Evolutionary conservation across 2,888 invertebrate species (phyloP).

Genomic region (Acleris cristana): DNA sequence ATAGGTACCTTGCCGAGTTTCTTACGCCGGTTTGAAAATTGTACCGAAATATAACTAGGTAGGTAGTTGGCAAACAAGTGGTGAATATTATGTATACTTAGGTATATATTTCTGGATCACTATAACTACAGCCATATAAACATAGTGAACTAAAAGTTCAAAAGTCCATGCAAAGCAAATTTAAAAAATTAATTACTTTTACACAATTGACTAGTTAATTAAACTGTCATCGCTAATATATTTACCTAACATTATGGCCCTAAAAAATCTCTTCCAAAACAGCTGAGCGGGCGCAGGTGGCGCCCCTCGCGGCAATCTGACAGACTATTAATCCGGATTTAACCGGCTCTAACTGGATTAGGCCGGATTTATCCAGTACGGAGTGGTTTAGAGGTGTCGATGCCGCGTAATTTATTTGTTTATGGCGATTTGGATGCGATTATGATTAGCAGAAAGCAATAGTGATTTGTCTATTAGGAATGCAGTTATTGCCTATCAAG

Average conservation of each 20-base stretch:
- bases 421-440: slow-evolving; percentile 18
- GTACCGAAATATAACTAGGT: too few species aligned
- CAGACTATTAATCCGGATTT: slow-evolving; percentile 82
- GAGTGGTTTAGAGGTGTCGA: slow-evolving; percentile 60
- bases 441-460: background rate
- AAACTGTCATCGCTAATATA: slow-evolving; percentile 10
- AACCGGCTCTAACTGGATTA: slow-evolving; percentile 66
- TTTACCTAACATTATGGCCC: slow-evolving; percentile 17
- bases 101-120: too few species aligned
- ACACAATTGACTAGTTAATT: background rate
- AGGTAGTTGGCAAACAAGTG: too few species aligned
- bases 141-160: too few species aligned
- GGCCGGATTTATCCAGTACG: slow-evolving; percentile 65
- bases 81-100: too few species aligned
- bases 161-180: too few species aligned
- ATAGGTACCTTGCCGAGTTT: too few species aligned
- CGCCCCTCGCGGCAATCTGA: slow-evolving; percentile 75
- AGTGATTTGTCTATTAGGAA: too few species aligned
- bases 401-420: slow-evolving; percentile 43
- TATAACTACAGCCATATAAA: too few species aligned
- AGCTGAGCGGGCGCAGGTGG: slow-evolving; percentile 67
- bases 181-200: too few species aligned
- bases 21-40: too few species aligned
- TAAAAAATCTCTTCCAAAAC: slow-evolving; percentile 40
- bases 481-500: too few species aligned